Conservation (phyloP, 2,888 invertebrate species). For the Heliconius erato region DNA sequence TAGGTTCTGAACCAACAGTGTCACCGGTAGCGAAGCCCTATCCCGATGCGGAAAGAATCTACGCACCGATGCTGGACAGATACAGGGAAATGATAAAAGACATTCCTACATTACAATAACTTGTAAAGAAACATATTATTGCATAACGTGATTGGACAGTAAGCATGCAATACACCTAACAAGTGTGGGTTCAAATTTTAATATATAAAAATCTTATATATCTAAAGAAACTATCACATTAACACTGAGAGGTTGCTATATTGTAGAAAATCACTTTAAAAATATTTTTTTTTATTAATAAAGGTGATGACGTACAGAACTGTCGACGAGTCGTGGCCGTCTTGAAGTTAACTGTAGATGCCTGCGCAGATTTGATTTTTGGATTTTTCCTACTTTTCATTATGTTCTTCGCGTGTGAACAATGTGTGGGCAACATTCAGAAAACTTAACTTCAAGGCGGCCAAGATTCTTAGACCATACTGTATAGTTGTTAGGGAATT, state of each 20-base stretch:
- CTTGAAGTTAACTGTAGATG: too few relatives aligned
- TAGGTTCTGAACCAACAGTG: constrained; percentile 71
- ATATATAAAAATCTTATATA: neutral
- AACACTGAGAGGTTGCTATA: neutral
- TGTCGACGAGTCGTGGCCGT: too few relatives aligned
- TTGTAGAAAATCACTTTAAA: neutral
- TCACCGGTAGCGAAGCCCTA: constrained; percentile 89
- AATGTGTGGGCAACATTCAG: too few relatives aligned
- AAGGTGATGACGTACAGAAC: neutral
- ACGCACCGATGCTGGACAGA: constrained; percentile 89
- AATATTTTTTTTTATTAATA: neutral
- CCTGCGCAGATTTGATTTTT: neutral
- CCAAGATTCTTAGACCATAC: too few relatives aligned
- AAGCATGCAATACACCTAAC: neutral
- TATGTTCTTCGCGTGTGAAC: too few relatives aligned
- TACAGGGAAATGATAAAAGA: constrained; percentile 82
- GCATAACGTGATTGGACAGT: neutral
- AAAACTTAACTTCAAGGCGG: too few relatives aligned
- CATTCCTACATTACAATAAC: constrained; percentile 66
- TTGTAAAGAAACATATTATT: neutral
- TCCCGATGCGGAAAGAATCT: constrained; percentile 90
- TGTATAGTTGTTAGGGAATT: too few relatives aligned
- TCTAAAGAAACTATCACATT: neutral
- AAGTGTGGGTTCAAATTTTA: neutral
- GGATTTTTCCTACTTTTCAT: too few relatives aligned